phyloP scores from a whole-genome alignment of 2,888 invertebrate genomes.

The Apamea epomidion region DNA sequence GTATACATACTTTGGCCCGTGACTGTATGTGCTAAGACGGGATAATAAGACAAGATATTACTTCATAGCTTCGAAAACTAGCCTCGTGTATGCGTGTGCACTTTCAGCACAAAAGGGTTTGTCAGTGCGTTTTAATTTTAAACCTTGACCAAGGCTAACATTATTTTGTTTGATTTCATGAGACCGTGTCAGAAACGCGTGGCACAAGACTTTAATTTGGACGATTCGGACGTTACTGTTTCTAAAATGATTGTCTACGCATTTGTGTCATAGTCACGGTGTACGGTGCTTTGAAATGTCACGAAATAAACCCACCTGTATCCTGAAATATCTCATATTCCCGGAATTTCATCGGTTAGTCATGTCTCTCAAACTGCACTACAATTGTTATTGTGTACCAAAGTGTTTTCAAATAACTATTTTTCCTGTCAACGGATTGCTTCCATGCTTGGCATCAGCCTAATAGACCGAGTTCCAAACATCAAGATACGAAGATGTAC shows the following conservation, averaged over 20 bases:
- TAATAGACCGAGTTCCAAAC: background rate
- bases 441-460: background rate
- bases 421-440: background rate
- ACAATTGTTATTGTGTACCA: background rate
- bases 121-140: too few relatives aligned
- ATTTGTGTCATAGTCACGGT: background rate
- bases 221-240: background rate
- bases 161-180: background rate
- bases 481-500: background rate
- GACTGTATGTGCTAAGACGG: background rate
- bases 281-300: background rate
- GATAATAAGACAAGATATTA: too few relatives aligned
- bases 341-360: background rate
- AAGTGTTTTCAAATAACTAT: background rate
- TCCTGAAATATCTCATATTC: background rate
- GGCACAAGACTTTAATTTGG: background rate
- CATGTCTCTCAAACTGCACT: background rate
- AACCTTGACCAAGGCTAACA: background rate
- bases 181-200: background rate
- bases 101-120: background rate
- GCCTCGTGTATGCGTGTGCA: background rate
- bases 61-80: background rate
- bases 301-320: background rate
- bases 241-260: background rate
- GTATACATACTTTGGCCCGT: too few relatives aligned